Percentiles rank a stretch among this genome's conserved stretches.
phyloP scores from a whole-genome alignment of 2,113 vertebrate species.

The human (Homo sapiens) region DNA sequence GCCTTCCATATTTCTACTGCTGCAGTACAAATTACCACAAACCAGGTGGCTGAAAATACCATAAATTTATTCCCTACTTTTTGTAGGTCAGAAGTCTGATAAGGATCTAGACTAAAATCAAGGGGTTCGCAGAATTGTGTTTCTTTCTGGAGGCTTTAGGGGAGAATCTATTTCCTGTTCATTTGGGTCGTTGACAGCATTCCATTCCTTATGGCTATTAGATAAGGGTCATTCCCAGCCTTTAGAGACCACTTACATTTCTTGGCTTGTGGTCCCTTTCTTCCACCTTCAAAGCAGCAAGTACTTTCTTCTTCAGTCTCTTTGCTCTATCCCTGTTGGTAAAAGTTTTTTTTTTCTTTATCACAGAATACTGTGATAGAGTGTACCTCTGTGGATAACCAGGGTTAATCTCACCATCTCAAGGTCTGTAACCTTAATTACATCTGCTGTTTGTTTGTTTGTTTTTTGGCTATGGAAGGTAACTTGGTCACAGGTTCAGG shows the following conservation, averaged over 20 bases:
- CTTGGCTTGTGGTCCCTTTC: rapidly evolving
- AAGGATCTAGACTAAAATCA: not conserved
- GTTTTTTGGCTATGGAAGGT: not conserved
- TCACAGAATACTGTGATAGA: not conserved
- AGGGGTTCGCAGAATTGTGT: rapidly evolving
- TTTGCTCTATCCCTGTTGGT: not conserved
- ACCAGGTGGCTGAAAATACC: not conserved
- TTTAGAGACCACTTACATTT: not conserved
- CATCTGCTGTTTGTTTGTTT: not conserved
- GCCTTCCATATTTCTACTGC: not conserved
- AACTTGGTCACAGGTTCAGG: not conserved
- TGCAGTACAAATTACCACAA: not conserved
- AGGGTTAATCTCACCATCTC: not conserved
- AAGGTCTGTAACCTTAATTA: not conserved
- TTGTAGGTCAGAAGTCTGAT: not conserved
- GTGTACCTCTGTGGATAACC: not conserved
- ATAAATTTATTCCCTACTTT: not conserved
- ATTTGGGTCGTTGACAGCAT: not conserved
- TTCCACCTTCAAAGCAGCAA: not conserved
- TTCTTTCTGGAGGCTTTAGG: not conserved
- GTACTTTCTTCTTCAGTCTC: not conserved
- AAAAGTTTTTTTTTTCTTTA: not conserved
- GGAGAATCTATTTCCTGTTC: not conserved
- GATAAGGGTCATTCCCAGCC: not conserved
- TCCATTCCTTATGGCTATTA: not conserved